phyloP scores from a whole-genome alignment of 2,888 invertebrate genomes.

The Palloptera scutellata region DNA sequence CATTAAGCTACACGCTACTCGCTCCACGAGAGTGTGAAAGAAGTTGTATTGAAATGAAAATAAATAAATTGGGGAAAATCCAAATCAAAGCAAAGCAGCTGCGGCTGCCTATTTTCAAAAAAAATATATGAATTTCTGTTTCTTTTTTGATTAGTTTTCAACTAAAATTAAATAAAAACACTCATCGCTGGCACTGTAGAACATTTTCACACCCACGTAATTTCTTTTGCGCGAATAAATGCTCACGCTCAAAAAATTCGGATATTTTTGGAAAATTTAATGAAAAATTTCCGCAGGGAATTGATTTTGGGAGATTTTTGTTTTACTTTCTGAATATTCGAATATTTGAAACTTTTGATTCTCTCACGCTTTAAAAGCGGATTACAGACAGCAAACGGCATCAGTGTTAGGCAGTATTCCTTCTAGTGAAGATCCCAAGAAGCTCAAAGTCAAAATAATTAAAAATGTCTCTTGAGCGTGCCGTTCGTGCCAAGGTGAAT shows the following conservation, averaged over 20 bases:
- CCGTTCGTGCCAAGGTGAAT: constrained; percentile 87
- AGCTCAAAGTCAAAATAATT: constrained; percentile 41
- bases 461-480: constrained; percentile 90
- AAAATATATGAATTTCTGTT: too few species aligned
- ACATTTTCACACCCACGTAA: constrained; percentile 24
- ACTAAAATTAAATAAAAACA: constrained; percentile 33
- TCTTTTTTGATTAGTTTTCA: constrained; percentile 8
- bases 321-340: constrained; percentile 15
- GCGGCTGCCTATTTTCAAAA: constrained; percentile 21
- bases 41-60: background rate
- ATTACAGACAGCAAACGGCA: constrained; percentile 16
- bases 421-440: constrained; percentile 33
- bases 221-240: constrained; percentile 10
- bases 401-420: constrained; percentile 36
- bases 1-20: too few species aligned
- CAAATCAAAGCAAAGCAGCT: background rate
- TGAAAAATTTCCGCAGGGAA: background rate
- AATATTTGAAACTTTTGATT: constrained; percentile 22
- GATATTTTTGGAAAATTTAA: constrained; percentile 26
- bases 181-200: constrained; percentile 23
- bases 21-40: too few species aligned
- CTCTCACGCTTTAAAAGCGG: constrained; percentile 31
- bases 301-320: constrained; percentile 21
- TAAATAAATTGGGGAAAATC: background rate
- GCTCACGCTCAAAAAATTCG: constrained; percentile 10